These are phyloP conservation scores for Sus scrofa DNA, from an alignment of 2,113 vertebrate species.

Conservation along the genomic window T2T-Sscrofa CM000816.6:60530501-60531000, in stretches of 20 bases:
- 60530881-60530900: not conserved
- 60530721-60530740: not conserved
- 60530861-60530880: not conserved
- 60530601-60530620: not conserved
- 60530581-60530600: constrained; percentile 35
- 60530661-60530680: constrained; percentile 4
- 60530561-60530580: constrained; percentile 34
- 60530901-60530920: not conserved
- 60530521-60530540: too few relatives aligned
- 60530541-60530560: not conserved
- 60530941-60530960: not conserved
- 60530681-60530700: not conserved
- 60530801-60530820: not conserved
- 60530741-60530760: not conserved
- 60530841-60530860: not conserved
- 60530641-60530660: not conserved
- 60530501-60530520: too few relatives aligned
- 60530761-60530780: not conserved
- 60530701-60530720: constrained; percentile 9
- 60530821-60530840: not conserved
- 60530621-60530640: not conserved
- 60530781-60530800: not conserved
- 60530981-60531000: not conserved
- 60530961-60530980: not conserved
- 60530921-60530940: not conserved